Evolutionary conservation across 2,113 vertebrate genomes (phyloP), one percentile per base, ranked within the genome.

Genomic region (Entomyzon cyanotis): DNA sequence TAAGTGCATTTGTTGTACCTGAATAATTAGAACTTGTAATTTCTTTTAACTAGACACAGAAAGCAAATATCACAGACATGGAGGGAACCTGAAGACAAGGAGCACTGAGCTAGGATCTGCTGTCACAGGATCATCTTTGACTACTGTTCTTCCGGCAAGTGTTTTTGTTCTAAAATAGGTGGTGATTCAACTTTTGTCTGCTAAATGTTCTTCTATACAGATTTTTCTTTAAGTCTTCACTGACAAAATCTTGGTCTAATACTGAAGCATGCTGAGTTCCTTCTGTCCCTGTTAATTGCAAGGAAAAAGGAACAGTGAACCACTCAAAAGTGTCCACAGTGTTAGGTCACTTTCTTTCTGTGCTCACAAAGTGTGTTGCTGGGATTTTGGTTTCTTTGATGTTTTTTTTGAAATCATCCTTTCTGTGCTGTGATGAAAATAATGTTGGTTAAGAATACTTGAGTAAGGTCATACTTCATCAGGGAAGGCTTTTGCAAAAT

Each of bases 121-220:
- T 35, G 47, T 90, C 9, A 69, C 95, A 23, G 95, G 94, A 64
- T 93, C 95, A 3, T 90, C 97, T 78, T 93, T 97, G 13, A 89
- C 94, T 39, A 37, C 93, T 55, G 39, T 68, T 63, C 92, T 96
- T 83, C 94, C 92, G 37, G 98, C 98, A 97, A 98, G 98, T 97
- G 41, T 46, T 69, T 70, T 49, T 41, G 18, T 69, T 33, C 44
- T 82, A 70, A 70, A 75, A 67, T 52, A 56, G 31, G 7, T 82
- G 35, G 50, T 78, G 31, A 50, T 41, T 83, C 42, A 83, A 10
- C 44, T 85, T 70, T 87, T 59, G 27, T 64, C 44, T 25, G 6
- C 59, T 81, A 25, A 12, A 31, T 87, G 75, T 89, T 93, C n/a
- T 47, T 77, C 56, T 65, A 5, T 39, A 37, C 5, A 49, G 53